phyloP scores from a whole-genome alignment of 2,888 invertebrate species.

The Amorpha juglandis region DNA sequence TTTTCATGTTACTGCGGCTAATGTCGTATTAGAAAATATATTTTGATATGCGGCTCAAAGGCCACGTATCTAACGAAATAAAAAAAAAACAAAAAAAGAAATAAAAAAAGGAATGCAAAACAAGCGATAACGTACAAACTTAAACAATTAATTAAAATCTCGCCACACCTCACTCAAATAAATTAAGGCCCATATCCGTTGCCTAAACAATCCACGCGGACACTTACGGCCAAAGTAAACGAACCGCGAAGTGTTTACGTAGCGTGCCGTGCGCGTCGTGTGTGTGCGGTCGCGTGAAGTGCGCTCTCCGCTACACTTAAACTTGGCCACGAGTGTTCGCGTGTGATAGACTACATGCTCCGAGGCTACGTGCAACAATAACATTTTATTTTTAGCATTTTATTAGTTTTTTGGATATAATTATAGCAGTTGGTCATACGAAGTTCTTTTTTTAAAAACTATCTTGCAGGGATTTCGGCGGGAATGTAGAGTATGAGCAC shows the following conservation, averaged over 20 bases:
- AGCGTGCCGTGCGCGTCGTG: conserved; percentile 44
- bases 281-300: conserved; percentile 46
- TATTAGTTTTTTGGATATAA: background rate
- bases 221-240: conserved; percentile 58
- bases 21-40: too few relatives aligned
- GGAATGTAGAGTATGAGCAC: background rate
- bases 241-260: conserved; percentile 60
- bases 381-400: conserved; percentile 14
- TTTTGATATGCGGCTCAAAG: too few relatives aligned
- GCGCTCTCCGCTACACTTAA: conserved; percentile 36
- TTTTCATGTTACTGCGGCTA: too few relatives aligned
- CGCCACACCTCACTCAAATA: conserved; percentile 34
- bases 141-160: conserved; percentile 28
- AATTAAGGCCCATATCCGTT: conserved; percentile 44
- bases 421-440: background rate
- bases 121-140: conserved; percentile 27
- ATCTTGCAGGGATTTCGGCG: background rate
- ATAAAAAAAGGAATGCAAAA: conserved; percentile 24
- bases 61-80: background rate
- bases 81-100: conserved; percentile 25
- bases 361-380: conserved; percentile 3
- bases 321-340: conserved; percentile 41
- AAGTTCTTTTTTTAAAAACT: background rate
- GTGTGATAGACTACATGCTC: conserved; percentile 33
- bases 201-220: conserved; percentile 50